Evolutionary conservation across 1,140 invertebrate genomes (phyloP).

Genomic region (Bombyx mori): ASM3026992v2 NC_085127.1:2238001-2238500

Average conservation of each 20-base stretch:
- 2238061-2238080: conserved; percentile 67
- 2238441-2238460: neutral
- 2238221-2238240: conserved; percentile 40
- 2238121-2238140: conserved; percentile 72
- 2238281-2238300: conserved; percentile 69
- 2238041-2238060: conserved; percentile 69
- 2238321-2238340: conserved; percentile 62
- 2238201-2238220: conserved; percentile 19
- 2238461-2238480: conserved; percentile 14
- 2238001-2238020: conserved; percentile 72
- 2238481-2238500: conserved; percentile 43
- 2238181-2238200: conserved; percentile 50
- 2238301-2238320: conserved; percentile 75
- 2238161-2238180: conserved; percentile 64
- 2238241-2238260: conserved; percentile 56
- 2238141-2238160: conserved; percentile 69
- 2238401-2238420: conserved; percentile 28
- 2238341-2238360: conserved; percentile 64
- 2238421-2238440: conserved; percentile 14
- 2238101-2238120: conserved; percentile 68
- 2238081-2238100: conserved; percentile 66
- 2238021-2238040: conserved; percentile 72
- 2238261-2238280: conserved; percentile 58
- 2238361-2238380: conserved; percentile 72
- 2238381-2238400: conserved; percentile 64